phyloP scores from a whole-genome alignment of 2,113 vertebrate genomes.

The Pogona vitticeps region DNA sequence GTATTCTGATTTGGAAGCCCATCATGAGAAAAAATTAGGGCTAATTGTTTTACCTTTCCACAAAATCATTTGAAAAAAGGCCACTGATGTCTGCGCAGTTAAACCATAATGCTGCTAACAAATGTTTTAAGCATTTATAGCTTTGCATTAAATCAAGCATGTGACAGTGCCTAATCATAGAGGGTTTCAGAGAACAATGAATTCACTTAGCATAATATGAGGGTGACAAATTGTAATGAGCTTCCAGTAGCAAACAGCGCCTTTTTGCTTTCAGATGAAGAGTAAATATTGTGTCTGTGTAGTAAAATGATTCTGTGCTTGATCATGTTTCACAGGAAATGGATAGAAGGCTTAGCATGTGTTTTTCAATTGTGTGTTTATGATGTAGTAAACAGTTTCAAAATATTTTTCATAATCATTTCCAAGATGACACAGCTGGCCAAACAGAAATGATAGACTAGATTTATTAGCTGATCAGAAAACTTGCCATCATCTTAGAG shows the following conservation, averaged over 20 bases:
- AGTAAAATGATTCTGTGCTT: neutral
- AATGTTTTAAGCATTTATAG: neutral
- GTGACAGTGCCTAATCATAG: slow-evolving; percentile 3
- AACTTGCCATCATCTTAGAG: neutral
- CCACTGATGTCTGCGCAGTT: neutral
- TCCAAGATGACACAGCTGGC: neutral
- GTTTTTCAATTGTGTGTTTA: slow-evolving; percentile 12
- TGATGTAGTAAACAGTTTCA: neutral
- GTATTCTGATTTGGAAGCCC: neutral
- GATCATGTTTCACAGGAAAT: neutral
- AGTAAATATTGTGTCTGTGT: slow-evolving; percentile 14
- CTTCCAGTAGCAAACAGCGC: slow-evolving; percentile 14
- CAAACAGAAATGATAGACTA: neutral
- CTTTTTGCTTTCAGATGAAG: neutral
- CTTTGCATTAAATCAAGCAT: neutral
- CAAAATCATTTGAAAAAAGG: neutral
- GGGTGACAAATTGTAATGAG: neutral
- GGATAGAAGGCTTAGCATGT: slow-evolving; percentile 4
- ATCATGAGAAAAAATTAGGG: neutral
- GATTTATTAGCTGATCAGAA: neutral
- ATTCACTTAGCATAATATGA: neutral
- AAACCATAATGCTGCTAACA: neutral
- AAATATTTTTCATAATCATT: neutral
- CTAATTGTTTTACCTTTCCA: neutral
- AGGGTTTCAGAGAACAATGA: slow-evolving; percentile 13